Conservation (phyloP, 2,888 invertebrate genomes). For the Masnerella sp. region DNA sequence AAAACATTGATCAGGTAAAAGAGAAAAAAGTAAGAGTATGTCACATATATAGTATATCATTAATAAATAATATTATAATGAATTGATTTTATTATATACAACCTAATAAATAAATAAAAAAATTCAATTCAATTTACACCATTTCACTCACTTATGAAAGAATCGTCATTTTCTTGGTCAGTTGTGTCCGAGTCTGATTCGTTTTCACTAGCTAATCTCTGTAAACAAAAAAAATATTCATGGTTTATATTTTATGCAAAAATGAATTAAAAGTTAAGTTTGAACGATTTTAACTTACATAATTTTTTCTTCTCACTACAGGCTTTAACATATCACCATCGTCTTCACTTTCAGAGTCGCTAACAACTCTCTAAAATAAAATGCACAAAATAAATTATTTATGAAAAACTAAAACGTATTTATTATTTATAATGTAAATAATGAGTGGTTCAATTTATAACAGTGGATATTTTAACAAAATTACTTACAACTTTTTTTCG, state of each 20-base stretch:
- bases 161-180: too few relatives aligned
- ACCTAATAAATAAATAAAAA: too few relatives aligned
- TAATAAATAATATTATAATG: too few relatives aligned
- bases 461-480: background rate
- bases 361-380: slow-evolving; percentile 79
- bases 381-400: slow-evolving; percentile 6
- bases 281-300: slow-evolving; percentile 64
- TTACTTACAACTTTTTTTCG: slow-evolving; percentile 70
- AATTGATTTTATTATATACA: too few relatives aligned
- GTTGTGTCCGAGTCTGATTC: too few relatives aligned
- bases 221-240: background rate
- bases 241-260: background rate
- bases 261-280: background rate
- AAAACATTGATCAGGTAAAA: too few relatives aligned
- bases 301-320: slow-evolving; percentile 66
- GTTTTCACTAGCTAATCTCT: too few relatives aligned
- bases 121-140: too few relatives aligned
- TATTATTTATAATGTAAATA: background rate
- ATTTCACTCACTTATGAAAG: too few relatives aligned
- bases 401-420: background rate
- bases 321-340: slow-evolving; percentile 67
- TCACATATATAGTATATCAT: too few relatives aligned
- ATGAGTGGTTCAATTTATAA: background rate
- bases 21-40: too few relatives aligned
- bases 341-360: slow-evolving; percentile 76